Base-by-base conservation (phyloP, 2,888 invertebrate species). In the Oligia latruncula region DNA sequence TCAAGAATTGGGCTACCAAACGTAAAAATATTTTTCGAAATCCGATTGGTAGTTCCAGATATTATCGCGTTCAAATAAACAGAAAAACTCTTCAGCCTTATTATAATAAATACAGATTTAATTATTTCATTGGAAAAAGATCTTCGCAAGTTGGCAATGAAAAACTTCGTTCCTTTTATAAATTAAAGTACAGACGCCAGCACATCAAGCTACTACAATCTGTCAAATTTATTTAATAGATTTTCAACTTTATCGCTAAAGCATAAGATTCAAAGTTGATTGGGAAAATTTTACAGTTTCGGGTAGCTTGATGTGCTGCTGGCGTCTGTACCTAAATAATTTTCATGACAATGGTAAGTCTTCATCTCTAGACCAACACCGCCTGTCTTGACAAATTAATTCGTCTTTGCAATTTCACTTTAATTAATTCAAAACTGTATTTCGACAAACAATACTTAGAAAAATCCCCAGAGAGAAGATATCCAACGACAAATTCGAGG, bases 371-470 rank as follows among this genome's bases (percentile, higher is more conserved):
- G 60, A 40, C 58, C 65, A 60, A 71, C 43, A 70, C 55, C 29
- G 52, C 40, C 75, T 67, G 68, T 65, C 71, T 62, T 77, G 15
- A 58, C 49, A 58, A 77, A 82, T 71, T 64, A 71, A 66, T 77
- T 83, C 17, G 20, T 62, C 70, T 71, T n/a, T 35, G 8, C 49
- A 75, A 60, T 80, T 66, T 58, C 52, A 5, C 17, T 85, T 71
- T 64, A 67, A 86, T 75, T 74, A 68, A 75, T 71, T 71, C 13
- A 68, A 74, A 82, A 74, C 82, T 85, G 70, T 72, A 72, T 82
- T 85, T 64, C 29, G 20, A 66, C 65, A 35, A 77, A 86, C n/a
- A 73, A n/a, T 8, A 85, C 49, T 49, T 58, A 43, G 2, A 74
- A 72, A 64, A 52, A 74, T 62, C 29, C 8, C 43, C 35, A 43